These are phyloP conservation scores for Pica pica DNA, from an alignment of 2,113 vertebrate species.

Conservation along the genomic window DNA sequence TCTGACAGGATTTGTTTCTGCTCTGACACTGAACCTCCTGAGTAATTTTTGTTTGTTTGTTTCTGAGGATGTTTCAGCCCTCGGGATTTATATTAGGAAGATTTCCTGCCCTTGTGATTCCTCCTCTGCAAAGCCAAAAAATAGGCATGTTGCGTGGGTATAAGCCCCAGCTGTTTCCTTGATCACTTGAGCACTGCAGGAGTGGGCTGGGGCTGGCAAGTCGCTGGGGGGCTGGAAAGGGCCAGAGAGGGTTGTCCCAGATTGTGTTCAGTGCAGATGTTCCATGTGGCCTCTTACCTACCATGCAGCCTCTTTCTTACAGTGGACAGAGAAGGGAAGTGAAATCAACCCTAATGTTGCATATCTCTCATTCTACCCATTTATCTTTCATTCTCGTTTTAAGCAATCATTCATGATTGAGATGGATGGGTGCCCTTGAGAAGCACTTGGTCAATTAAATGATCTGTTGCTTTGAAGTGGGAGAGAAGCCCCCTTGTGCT, in stretches of 20 bases:
- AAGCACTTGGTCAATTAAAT: neutral
- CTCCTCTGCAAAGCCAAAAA: constrained; percentile 2
- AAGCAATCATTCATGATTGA: neutral
- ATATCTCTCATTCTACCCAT: neutral
- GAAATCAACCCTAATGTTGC: neutral
- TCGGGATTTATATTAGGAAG: neutral
- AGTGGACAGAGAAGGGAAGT: neutral
- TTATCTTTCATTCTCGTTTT: neutral
- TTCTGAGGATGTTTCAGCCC: neutral
- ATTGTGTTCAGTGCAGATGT: neutral
- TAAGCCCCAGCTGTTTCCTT: neutral
- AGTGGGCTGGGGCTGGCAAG: neutral
- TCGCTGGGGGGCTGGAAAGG: neutral
- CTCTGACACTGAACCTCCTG: neutral
- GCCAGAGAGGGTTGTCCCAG: neutral
- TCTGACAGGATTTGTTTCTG: neutral
- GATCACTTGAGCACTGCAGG: neutral
- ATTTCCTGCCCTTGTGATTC: neutral
- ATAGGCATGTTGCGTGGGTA: neutral
- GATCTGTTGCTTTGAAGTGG: neutral
- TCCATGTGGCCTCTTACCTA: neutral
- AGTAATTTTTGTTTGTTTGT: neutral
- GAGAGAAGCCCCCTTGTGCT: neutral
- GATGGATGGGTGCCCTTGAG: neutral
- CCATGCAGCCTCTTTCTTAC: neutral